Percentiles rank a stretch among this genome's conserved stretches.
Conservation (phyloP, 2,888 invertebrate genomes). For the Lathronympha strigana region DNA sequence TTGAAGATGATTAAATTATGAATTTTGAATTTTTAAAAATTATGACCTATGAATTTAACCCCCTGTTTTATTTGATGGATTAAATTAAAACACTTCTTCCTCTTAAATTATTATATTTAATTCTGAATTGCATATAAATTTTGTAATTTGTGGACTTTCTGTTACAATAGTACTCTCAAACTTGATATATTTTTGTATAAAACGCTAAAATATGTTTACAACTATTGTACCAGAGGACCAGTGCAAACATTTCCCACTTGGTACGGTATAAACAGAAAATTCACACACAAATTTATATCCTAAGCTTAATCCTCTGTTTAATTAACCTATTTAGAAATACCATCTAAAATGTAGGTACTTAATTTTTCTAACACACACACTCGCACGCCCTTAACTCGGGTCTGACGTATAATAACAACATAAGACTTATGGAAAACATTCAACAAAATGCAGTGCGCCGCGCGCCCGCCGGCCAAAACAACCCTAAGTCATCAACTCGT, state of each 20-base stretch:
- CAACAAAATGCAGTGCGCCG: conserved; percentile 61
- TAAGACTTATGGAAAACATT: conserved; percentile 60
- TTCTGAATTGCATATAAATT: conserved; percentile 82
- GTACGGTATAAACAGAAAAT: conserved; percentile 79
- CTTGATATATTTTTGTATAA: conserved; percentile 80
- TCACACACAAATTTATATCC: conserved; percentile 81
- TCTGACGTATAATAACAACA: conserved; percentile 58
- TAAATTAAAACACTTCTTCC: conserved; percentile 59
- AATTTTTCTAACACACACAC: conserved; percentile 74
- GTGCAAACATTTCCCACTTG: conserved; percentile 65
- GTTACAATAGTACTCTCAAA: conserved; percentile 81
- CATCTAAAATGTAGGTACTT: conserved; percentile 75
- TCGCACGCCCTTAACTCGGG: conserved; percentile 59
- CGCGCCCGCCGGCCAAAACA: conserved; percentile 51
- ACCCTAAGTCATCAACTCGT: conserved; percentile 55
- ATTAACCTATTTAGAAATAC: conserved; percentile 78
- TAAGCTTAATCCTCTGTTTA: conserved; percentile 71
- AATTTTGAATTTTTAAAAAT: too few species aligned
- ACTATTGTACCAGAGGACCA: conserved; percentile 75
- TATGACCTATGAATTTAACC: conserved; percentile 31
- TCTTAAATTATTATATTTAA: conserved; percentile 82
- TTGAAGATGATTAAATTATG: conserved; percentile 74
- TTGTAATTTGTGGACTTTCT: conserved; percentile 79
- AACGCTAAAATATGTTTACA: conserved; percentile 79
- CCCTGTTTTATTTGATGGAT: conserved; percentile 20